These are phyloP conservation scores for Siniperca obscura DNA, from an alignment of 2,797 vertebrate species.

Conservation along the genomic window DNA sequence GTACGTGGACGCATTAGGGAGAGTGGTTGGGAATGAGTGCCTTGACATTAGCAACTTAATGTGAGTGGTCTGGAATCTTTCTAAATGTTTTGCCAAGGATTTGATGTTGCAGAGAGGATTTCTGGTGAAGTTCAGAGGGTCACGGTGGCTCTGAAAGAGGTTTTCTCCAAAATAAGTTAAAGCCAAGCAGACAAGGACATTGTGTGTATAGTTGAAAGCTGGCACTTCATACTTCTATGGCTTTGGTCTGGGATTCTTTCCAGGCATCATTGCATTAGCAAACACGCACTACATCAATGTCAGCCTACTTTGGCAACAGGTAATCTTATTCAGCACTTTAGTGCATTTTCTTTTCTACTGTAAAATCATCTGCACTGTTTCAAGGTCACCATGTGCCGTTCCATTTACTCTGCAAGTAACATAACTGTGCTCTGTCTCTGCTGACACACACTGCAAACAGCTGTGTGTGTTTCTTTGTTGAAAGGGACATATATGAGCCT, in stretches of 20 bases:
- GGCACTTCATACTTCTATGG: conserved; percentile 9
- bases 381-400: conserved; percentile 34
- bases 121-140: conserved; percentile 46
- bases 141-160: conserved; percentile 28
- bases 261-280: conserved; percentile 37
- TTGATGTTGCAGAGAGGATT: conserved; percentile 34
- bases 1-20: conserved; percentile 54
- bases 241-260: conserved; percentile 41
- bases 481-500: conserved; percentile 16
- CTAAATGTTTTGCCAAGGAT: conserved; percentile 48
- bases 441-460: conserved; percentile 18
- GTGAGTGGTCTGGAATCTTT: conserved; percentile 65
- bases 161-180: conserved; percentile 37
- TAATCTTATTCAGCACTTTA: conserved; percentile 54
- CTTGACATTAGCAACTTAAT: conserved; percentile 67
- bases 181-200: conserved; percentile 32
- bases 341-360: conserved; percentile 35
- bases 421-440: background rate
- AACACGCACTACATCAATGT: conserved; percentile 45
- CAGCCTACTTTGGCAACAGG: conserved; percentile 35
- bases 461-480: conserved; percentile 32
- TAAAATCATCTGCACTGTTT: conserved; percentile 34
- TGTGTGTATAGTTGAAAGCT: background rate
- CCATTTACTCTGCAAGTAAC: conserved; percentile 6
- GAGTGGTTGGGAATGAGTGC: conserved; percentile 54